Conservation (phyloP, 2,797 vertebrate genomes). For the Psittacula echo region DNA sequence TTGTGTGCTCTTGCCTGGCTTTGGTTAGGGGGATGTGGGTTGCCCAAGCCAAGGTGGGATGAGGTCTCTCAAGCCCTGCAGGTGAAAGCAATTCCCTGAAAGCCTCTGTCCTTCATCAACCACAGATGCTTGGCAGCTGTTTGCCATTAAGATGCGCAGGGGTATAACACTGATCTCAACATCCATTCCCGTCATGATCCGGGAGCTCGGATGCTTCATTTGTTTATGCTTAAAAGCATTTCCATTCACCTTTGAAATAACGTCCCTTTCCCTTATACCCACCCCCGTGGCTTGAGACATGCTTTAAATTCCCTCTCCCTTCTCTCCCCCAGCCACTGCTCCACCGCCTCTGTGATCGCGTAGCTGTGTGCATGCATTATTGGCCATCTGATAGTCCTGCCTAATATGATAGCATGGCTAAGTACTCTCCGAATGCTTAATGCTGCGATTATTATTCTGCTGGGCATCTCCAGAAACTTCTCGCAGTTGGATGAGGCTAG, state of each 20-base stretch:
- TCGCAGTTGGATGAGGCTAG: not conserved
- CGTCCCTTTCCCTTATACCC: not conserved
- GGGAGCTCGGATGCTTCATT: not conserved
- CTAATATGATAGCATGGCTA: not conserved
- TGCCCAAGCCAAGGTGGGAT: not conserved
- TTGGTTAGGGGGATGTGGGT: not conserved
- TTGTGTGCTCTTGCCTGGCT: not conserved
- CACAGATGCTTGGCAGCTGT: not conserved
- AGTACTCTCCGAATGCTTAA: not conserved
- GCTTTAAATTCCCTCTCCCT: not conserved
- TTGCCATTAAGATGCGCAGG: not conserved
- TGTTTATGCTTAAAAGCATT: conserved; percentile 20
- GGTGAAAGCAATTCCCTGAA: not conserved
- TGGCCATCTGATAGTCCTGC: not conserved
- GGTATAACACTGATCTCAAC: not conserved
- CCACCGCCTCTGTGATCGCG: not conserved
- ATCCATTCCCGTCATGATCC: not conserved
- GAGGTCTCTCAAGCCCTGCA: not conserved
- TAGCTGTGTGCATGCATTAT: not conserved
- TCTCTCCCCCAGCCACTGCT: not conserved
- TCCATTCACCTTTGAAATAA: not conserved
- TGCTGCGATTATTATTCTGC: conserved; percentile 36
- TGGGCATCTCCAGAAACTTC: conserved; percentile 23
- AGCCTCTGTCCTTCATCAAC: not conserved
- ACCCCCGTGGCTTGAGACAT: not conserved